Evolutionary conservation across 2,797 vertebrate species (phyloP), one percentile per base, ranked within the genome.

Genomic region (Channa striata): DNA sequence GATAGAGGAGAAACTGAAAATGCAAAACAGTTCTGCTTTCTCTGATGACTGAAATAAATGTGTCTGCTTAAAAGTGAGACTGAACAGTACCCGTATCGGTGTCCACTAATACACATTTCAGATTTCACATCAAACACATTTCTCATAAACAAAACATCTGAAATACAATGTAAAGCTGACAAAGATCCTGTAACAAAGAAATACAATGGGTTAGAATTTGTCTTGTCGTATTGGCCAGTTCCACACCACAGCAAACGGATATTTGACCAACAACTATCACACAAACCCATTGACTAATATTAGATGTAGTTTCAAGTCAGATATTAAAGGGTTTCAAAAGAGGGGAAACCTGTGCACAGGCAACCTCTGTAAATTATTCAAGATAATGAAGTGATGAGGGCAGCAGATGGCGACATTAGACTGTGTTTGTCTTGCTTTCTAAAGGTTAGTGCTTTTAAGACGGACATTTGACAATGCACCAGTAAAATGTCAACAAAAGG

Each of bases 321-420:
- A 19, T 3, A 4, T 11, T 5, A 20, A 4, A 43, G 13, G 4
- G 8, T 58, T 58, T 8, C 5, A 6, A 14, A 40, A 40, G 4
- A 40, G 8, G 8, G n/a, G 4, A 9, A 9, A 44, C 8, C n/a
- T 19, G n/a, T 8, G n/a, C 17, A 19, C n/a, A 62, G n/a, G n/a
- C 25, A 36, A 53, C 11, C 36, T 8, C 11, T 9, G 11, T 70
- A 13, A 74, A 66, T 64, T 46, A 59, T 68, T 46, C 12, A 65
- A 6, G 11, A 42, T 17, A 23, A 16, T 49, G 16, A 44, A 30
- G 25, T 30, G n/a, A 20, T 68, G 73, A 60, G 36, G 62, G 23
- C 91, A 91, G 65, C 68, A 91, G 91, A 49, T 84, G 88, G 91
- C 88, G 72, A 75, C 73, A 77, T 81, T 56, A 33, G 20, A 37